Base-by-base conservation (phyloP, 2,113 vertebrate genomes). In the Peromyscus polionotus region DNA sequence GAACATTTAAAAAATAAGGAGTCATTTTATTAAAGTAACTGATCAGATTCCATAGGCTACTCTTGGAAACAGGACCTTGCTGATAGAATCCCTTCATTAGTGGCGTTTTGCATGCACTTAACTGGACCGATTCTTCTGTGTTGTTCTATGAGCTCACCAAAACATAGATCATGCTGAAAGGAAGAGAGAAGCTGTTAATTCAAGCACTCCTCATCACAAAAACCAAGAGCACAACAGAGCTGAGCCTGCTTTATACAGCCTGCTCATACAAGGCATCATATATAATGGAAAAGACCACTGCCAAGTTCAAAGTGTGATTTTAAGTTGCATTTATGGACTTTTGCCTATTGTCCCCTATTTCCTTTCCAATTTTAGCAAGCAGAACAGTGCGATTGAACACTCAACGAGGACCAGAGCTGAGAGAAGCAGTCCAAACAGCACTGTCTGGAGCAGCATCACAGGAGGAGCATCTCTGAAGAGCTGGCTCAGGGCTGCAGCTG, bases 101-200 rank as follows among this genome's bases (percentile, higher is more conserved):
- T 98, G 98, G 98, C 98, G 98, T 98, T 80, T 98, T 98, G 98
- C 99, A 99, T 99, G 99, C 99, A 99, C 98, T 97, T 98, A 98
- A 98, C 97, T 98, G 98, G 98, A 98, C 97, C 98, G 87, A 88
- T 95, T 98, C 98, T 96, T 98, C 96, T 63, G 88, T 57, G 88
- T 97, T 97, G 93, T 98, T 97, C 99, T 99, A 99, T 95, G 99
- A 99, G 99, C 99, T 99, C 99, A 99, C 99, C 99, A 99, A 98
- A 95, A 99, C 99, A 91, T 99, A 99, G 98, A 99, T 99, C 99
- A 99, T 99, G 98, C 99, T 99, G 98, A 98, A 98, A 98, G 97
- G 1, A 97, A 98, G 93, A 98, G 1, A 94, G 90, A 96, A 59
- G 57, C 24, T 76, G 39, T 97, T 96, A 97, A 94, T 73, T 59